These are phyloP conservation scores for Ctenoplectra terminalis DNA, from an alignment of 1,140 invertebrate genomes.

Conservation along the genomic window DNA sequence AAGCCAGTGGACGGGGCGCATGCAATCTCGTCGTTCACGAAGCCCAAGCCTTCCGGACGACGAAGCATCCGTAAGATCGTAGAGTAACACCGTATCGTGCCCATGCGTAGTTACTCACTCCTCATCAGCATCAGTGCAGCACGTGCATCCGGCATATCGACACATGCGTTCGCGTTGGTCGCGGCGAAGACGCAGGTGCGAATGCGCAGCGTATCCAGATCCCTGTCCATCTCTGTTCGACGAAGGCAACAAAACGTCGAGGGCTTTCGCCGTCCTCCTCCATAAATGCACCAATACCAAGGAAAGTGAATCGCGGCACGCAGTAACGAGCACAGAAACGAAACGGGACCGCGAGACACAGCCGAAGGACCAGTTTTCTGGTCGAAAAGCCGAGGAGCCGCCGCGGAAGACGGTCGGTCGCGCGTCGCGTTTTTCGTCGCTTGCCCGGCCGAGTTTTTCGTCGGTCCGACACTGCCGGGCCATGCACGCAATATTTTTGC, in stretches of 20 bases:
- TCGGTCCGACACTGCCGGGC: conserved; percentile 34
- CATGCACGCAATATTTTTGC: conserved; percentile 62
- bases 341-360: conserved; percentile 2
- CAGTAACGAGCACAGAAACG: not conserved
- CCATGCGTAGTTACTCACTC: conserved; percentile 40
- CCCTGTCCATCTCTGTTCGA: conserved; percentile 12
- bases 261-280: conserved; percentile 10
- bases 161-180: conserved; percentile 44
- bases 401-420: not conserved
- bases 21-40: not conserved
- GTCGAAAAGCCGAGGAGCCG: not conserved
- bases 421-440: conserved; percentile 48
- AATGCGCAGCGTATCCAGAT: conserved; percentile 29
- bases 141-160: conserved; percentile 52
- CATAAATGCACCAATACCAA: conserved; percentile 9
- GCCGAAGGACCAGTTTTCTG: conserved; percentile 17
- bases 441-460: conserved; percentile 48
- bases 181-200: conserved; percentile 50
- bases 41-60: not conserved
- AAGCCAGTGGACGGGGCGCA: not conserved
- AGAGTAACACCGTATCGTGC: not conserved
- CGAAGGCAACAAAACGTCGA: conserved; percentile 7
- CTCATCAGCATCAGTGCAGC: conserved; percentile 31
- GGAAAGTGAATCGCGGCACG: not conserved
- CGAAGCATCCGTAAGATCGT: not conserved